Base-by-base conservation (phyloP, 2,797 vertebrate genomes). In the Premnoplex brunnescens region DNA sequence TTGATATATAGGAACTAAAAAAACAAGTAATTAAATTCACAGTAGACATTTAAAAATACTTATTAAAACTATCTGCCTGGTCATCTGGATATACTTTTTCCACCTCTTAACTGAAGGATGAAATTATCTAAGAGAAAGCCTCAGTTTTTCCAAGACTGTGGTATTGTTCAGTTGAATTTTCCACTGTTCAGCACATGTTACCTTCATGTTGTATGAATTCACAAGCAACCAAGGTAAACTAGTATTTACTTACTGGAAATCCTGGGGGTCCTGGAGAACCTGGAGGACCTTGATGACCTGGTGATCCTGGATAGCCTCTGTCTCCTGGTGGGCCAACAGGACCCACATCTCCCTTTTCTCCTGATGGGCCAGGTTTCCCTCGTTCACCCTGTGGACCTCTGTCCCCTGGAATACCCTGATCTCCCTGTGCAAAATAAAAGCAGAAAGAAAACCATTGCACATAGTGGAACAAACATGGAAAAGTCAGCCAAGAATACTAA, bases 331-430 rank as follows among this genome's bases (percentile, higher is more conserved):
- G 97, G 32, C 99, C 99, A 27, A 93, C 82, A 12, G 97, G 97
- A 82, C 99, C 99, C 14, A 94, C 43, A 28, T 88, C 90, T 13
- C 99, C 99, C 58, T 98, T 97, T 28, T 98, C 98, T 85, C 99
- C 99, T 34, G 92, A 77, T 30, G 94, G 93, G 36, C 98, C 98
- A 56, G 97, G 63, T 74, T 98, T 99, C 68, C 99, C 99, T 83
- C 98, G 98, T 97, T 99, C 99, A 3, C 99, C 99, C 90, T 99
- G 99, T 64, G 99, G 98, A 22, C 99, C 99, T 97, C 98, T 98
- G 96, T 98, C 99, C 87, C 99, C 99, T 30, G 99, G 98, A 97
- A 99, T 99, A 78, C 99, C 99, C 34, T 99, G 98, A 96, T 99
- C 99, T 54, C 99, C 99, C 99, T 99, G 91, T 59, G 64, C 14